These are phyloP conservation scores for Tineola bisselliella DNA, from an alignment of 2,888 invertebrate genomes.

Conservation along the genomic window DNA sequence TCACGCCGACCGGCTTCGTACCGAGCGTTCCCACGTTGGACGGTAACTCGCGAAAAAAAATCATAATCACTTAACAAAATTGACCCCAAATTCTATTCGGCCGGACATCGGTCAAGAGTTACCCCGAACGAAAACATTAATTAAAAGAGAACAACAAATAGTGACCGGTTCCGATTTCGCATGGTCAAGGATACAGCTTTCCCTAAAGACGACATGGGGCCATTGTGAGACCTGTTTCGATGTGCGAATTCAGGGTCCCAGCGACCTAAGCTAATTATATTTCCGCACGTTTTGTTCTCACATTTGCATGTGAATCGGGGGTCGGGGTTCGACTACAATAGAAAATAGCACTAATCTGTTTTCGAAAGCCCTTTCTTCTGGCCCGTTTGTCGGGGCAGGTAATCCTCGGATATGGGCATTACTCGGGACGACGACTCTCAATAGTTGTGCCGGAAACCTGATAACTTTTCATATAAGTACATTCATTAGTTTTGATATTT, in stretches of 20 bases:
- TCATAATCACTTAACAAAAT: slow-evolving; percentile 21
- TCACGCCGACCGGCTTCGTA: slow-evolving; percentile 27
- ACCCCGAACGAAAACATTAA: slow-evolving; percentile 55
- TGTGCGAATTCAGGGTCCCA: slow-evolving; percentile 25
- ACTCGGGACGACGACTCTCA: slow-evolving; percentile 27
- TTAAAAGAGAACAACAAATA: slow-evolving; percentile 43
- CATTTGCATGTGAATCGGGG: slow-evolving; percentile 61
- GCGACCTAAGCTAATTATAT: slow-evolving; percentile 62
- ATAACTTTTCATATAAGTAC: slow-evolving; percentile 52
- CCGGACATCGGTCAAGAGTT: slow-evolving; percentile 56
- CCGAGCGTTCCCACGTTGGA: slow-evolving; percentile 45
- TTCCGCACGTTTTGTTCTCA: slow-evolving; percentile 60
- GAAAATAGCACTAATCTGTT: slow-evolving; percentile 43
- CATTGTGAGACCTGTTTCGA: slow-evolving; percentile 11
- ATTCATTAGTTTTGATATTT: slow-evolving; percentile 9
- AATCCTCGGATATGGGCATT: slow-evolving; percentile 28
- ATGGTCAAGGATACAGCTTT: slow-evolving; percentile 31
- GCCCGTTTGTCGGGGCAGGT: slow-evolving; percentile 25
- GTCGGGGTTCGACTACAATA: slow-evolving; percentile 37
- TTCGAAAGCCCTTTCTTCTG: slow-evolving; percentile 24
- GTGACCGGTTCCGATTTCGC: slow-evolving; percentile 40
- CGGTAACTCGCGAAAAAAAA: slow-evolving; percentile 38
- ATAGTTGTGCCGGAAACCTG: slow-evolving; percentile 50
- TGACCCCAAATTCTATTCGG: slow-evolving; percentile 24
- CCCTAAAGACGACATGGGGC: slow-evolving; percentile 2